A percentile compares a stretch with the other conserved stretches of the same genome.
phyloP scores from a whole-genome alignment of 2,888 invertebrate species.

The Hesperia comma region DNA sequence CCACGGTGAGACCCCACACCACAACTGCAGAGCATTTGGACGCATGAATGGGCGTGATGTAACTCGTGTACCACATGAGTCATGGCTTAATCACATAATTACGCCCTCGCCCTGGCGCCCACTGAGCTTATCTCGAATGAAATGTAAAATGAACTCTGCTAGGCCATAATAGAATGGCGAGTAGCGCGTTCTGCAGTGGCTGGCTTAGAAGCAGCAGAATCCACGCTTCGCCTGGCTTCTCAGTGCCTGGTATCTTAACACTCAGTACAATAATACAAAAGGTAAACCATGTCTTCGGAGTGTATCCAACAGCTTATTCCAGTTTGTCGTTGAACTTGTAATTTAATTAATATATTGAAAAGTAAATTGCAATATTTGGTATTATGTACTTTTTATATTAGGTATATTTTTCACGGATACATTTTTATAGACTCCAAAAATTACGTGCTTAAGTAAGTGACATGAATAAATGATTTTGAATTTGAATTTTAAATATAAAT shows the following conservation, averaged over 20 bases:
- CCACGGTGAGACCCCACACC: neutral
- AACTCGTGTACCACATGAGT: constrained; percentile 48
- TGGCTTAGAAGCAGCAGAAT: neutral
- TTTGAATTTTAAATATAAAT: too few species aligned
- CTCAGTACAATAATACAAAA: too few species aligned
- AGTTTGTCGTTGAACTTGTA: too few species aligned
- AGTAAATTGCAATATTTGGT: too few species aligned
- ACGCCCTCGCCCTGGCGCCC: constrained; percentile 44
- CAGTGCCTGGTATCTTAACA: neutral
- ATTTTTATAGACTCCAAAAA: too few species aligned
- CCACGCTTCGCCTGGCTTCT: neutral
- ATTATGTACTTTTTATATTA: too few species aligned
- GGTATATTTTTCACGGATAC: too few species aligned
- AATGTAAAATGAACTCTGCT: constrained; percentile 11
- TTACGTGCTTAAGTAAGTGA: too few species aligned
- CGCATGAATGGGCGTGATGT: constrained; percentile 46
- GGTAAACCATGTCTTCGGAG: too few species aligned
- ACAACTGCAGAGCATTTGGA: neutral
- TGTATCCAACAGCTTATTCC: too few species aligned
- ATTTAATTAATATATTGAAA: too few species aligned
- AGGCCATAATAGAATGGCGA: neutral
- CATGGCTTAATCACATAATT: constrained; percentile 48
- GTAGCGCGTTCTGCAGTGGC: neutral
- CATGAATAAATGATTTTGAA: too few species aligned
- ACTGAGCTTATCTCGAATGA: constrained; percentile 12